A percentile compares a stretch with the other conserved stretches of the same genome.
These are phyloP conservation scores for Crossaster papposus DNA, from an alignment of 53 echinoderm and acorn worm genomes.

Conservation along the genomic window DNA sequence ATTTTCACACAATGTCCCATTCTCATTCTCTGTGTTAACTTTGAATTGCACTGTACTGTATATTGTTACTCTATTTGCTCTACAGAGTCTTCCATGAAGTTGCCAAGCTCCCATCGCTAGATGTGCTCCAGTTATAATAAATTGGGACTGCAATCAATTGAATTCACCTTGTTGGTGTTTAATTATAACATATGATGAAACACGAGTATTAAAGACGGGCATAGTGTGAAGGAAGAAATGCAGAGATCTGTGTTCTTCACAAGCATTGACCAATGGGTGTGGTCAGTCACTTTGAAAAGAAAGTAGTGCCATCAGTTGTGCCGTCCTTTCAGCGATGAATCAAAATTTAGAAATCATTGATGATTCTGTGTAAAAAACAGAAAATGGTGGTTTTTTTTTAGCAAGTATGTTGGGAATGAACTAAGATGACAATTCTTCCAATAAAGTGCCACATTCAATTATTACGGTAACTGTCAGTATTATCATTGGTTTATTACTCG, in stretches of 20 bases:
- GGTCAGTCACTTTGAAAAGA: background rate
- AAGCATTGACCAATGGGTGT: background rate
- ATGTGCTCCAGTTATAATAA: conserved; percentile 62
- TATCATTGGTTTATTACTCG: too few species aligned
- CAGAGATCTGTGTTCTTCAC: background rate
- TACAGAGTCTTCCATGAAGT: conserved; percentile 90
- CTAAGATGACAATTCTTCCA: too few species aligned
- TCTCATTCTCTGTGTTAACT: too few species aligned
- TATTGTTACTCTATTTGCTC: background rate
- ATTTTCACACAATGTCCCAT: too few species aligned
- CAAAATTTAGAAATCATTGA: background rate
- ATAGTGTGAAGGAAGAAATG: too few species aligned
- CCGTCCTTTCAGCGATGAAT: background rate
- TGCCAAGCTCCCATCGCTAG: conserved; percentile 80
- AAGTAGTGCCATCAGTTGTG: background rate
- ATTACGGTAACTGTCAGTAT: too few species aligned
- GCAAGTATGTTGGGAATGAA: too few species aligned
- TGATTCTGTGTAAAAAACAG: background rate
- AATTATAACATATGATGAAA: too few species aligned
- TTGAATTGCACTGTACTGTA: too few species aligned
- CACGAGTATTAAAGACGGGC: too few species aligned
- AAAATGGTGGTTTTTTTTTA: background rate
- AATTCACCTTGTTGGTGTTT: too few species aligned
- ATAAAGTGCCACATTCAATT: too few species aligned
- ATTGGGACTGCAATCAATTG: background rate